Base-by-base conservation (phyloP, 2,888 invertebrate genomes). In the Eupsilia transversa region DNA sequence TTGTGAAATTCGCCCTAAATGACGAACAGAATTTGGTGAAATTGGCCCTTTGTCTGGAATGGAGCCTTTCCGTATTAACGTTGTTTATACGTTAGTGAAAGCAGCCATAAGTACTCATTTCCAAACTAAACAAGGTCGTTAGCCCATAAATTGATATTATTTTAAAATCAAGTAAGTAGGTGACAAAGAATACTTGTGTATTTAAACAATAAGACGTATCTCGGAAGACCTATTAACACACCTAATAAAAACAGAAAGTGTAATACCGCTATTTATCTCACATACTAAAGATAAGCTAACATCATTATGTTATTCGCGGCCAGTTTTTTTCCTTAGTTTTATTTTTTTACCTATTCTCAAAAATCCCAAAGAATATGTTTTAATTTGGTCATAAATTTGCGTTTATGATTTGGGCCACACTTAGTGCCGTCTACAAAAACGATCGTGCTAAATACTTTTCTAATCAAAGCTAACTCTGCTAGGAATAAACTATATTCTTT, bases 251-350 rank as follows among this genome's bases (percentile, higher is more conserved):
- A 52, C 72, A 20, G n/a, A 52, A 30, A 7, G 23, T 56, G 6
- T 71, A 20, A 43, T n/a, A n/a, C n/a, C 20, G 30, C 20, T 59
- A 75, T 20, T n/a, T 38, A 38, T 57, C 23, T 66, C 14, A 77
- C 33, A 52, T 52, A 52, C 9, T 49, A 35, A 41, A 38, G 27
- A 74, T 43, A 74, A 57, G 30, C 23, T 17, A 46, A 35, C 12
- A 14, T 52, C 14, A 30, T n/a, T n/a, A 72, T 14, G 20, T 54
- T 56, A 35, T 14, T 46, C 41, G 23, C 6, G n/a, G 7, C 23
- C n/a, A 52, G n/a, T 72, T 20, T 41, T 72, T n/a, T 20, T n/a
- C 12, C 35, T 35, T 38, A 27, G 23, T 38, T n/a, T n/a, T 23
- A 10, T 35, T 35, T 70, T 49, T 7, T 23, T 14, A 2, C 5